Base-by-base conservation (phyloP, 2,888 invertebrate species). In the Biston betularia region DNA sequence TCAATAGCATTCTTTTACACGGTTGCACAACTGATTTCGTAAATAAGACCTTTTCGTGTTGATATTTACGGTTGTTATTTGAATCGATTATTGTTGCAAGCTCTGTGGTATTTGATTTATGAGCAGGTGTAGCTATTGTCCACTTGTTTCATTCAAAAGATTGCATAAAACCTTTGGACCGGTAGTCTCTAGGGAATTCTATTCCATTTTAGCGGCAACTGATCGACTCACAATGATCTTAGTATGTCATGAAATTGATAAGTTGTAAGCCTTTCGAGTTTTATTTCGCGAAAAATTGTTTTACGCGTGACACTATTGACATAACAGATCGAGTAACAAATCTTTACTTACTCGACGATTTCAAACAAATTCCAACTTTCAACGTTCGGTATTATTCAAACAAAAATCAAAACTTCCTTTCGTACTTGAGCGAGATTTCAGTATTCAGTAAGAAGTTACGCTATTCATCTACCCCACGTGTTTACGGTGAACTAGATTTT, bases 371-470 rank as follows among this genome's bases (percentile, higher is more conserved):
- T 76, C 77, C 79, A 79, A 76, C 70, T 78, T 79, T 77, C 69
- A 69, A 73, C 74, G 76, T 71, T 71, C 71, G 68, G 75, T 85
- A 82, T 86, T 88, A 87, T 85, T 82, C 83, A 85, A 85, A 85
- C 85, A 83, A 76, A 80, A 81, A 82, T 85, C 84, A 86, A 85
- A 89, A 89, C 91, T 88, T 91, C 90, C 89, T 85, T 83, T 83
- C 75, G 70, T 77, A 77, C 80, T 69, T 70, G 74, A 73, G 78
- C 79, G 76, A 76, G 80, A 82, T 85, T 87, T 85, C 81, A 86
- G 84, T 86, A 83, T 83, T 83, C 81, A 80, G 73, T 79, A 79
- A 67, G 77, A 78, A 82, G 79, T 83, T 75, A 74, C 77, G 71
- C 72, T 74, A 62, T 70, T 55, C 70, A 72, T 66, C 68, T 72